A percentile compares a stretch with the other conserved stretches of the same genome.
Evolutionary conservation across 2,888 invertebrate genomes (phyloP).

Genomic region (Sympetrum striolatum): DNA sequence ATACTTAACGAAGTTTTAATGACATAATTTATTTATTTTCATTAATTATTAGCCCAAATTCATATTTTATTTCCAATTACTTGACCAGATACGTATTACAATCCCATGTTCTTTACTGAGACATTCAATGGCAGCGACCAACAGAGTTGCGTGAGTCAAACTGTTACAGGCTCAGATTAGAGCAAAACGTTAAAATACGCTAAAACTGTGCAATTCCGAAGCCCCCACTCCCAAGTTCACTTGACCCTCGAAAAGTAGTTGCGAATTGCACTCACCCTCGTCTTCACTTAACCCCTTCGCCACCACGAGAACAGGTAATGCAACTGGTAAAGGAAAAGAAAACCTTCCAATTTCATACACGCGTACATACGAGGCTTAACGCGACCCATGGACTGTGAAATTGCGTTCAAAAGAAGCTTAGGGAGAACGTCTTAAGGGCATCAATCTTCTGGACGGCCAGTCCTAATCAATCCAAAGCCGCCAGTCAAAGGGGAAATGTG

Average conservation of each 20-base stretch:
- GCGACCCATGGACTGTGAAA: slow-evolving; percentile 1
- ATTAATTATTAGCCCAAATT: no score
- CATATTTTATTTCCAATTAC: not conserved
- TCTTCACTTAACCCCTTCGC: no score
- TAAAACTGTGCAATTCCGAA: not conserved
- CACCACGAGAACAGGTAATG: not conserved
- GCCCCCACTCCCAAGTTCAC: not conserved
- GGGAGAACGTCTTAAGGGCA: not conserved
- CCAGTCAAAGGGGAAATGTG: not conserved
- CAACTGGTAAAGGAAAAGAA: slow-evolving; percentile 5
- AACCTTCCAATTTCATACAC: not conserved
- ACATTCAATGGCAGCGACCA: no score
- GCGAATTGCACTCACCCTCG: no score
- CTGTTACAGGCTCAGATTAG: no score
- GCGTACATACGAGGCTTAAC: not conserved
- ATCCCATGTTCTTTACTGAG: no score
- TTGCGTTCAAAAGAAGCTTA: slow-evolving; percentile 28
- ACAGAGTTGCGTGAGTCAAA: no score
- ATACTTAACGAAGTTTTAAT: no score
- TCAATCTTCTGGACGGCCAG: not conserved
- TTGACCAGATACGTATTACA: not conserved
- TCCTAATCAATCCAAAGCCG: not conserved
- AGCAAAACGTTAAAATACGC: no score
- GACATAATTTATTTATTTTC: no score
- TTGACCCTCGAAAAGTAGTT: not conserved